Evolutionary conservation across 2,888 invertebrate genomes (phyloP), one percentile per base, ranked within the genome.

Genomic region (Camptogramma bilineatum): DNA sequence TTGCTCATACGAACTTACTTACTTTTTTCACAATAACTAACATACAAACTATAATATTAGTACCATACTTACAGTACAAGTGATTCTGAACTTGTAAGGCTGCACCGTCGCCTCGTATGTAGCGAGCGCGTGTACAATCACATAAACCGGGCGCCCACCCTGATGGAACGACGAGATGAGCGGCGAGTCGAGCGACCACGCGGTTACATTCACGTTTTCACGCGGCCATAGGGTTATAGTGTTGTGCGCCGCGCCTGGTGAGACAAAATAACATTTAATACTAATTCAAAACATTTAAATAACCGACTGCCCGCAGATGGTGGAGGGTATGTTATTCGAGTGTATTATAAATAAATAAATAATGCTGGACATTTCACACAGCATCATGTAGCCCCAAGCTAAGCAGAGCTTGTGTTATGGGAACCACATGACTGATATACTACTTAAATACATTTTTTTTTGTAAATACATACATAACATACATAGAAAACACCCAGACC

Each of bases 211-310:
- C 0, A 82, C 75, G 66, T 73, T 65, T 0, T 28, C 3, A 0
- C 73, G 76, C 0, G 90, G 86, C 79, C 82, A 82, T 0, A 92
- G 39, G 0, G 87, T 85, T 0, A 91, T 2, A 24, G 84, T 69
- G 78, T 87, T 89, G 79, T 91, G 87, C 2, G 86, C 70, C 0
- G 82, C 73, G 5, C 85, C 92, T 92, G 80, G 1, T 4, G 9
- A n/a, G 19, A 24, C 10, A 52, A 24, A 24, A 19, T 1, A n/a
- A 1, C 8, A 18, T 13, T 9, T 19, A 18, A 34, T 24, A 39
- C 39, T n/a, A n/a, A n/a, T n/a, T n/a, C n/a, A n/a, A n/a, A n/a
- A n/a, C n/a, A n/a, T n/a, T n/a, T n/a, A n/a, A n/a, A n/a, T n/a
- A n/a, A n/a, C n/a, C n/a, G n/a, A n/a, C n/a, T n/a, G n/a, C n/a